Evolutionary conservation across 2,888 invertebrate species (phyloP).

Genomic region (Creontiades dilutus): DNA sequence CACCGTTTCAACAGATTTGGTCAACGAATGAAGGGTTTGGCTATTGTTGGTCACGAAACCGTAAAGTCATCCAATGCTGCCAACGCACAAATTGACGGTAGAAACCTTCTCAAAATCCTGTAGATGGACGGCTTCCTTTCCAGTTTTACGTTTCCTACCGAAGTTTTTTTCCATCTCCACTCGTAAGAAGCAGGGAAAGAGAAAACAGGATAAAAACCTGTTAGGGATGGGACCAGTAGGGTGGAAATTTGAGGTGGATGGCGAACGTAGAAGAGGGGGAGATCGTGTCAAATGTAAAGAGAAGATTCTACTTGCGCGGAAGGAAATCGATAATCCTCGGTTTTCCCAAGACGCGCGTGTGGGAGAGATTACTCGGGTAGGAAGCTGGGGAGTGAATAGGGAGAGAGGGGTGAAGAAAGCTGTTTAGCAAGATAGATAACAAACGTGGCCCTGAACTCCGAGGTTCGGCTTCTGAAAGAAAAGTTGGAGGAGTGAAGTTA

Average conservation of each 20-base stretch:
- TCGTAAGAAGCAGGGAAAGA: background rate
- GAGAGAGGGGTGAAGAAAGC: conserved; percentile 9
- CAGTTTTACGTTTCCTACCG: background rate
- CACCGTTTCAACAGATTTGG: too few species aligned
- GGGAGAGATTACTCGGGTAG: conserved; percentile 58
- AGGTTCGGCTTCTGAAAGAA: conserved; percentile 1
- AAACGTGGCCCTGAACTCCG: conserved; percentile 59
- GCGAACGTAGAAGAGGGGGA: background rate
- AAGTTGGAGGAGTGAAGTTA: background rate
- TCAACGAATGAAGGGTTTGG: too few species aligned
- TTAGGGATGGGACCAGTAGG: background rate
- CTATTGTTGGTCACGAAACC: too few species aligned
- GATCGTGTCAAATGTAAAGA: conserved; percentile 58
- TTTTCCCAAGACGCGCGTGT: conserved; percentile 58
- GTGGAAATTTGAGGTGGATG: background rate
- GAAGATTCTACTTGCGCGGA: conserved; percentile 61
- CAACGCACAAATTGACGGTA: too few species aligned
- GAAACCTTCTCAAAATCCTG: too few species aligned
- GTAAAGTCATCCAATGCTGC: too few species aligned
- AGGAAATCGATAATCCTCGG: conserved; percentile 64
- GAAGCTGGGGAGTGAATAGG: background rate
- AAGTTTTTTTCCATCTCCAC: background rate
- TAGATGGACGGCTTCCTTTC: background rate
- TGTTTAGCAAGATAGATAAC: conserved; percentile 67
- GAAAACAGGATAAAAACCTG: background rate